These are phyloP conservation scores for Margaritifera margaritifera DNA, from an alignment of 2,888 invertebrate genomes.

Conservation along the genomic window DNA sequence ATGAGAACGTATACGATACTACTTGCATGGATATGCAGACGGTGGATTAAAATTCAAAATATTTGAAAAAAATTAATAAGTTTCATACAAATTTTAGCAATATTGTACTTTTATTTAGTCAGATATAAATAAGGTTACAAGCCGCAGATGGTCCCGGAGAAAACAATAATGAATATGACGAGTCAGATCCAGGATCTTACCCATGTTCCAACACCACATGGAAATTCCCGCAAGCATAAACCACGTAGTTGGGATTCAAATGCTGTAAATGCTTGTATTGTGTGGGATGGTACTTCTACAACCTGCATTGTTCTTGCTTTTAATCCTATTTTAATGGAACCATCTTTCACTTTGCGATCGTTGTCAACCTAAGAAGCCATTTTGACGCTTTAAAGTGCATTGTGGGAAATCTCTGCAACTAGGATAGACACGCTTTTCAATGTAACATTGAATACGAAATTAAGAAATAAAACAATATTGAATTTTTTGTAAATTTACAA, in stretches of 20 bases:
- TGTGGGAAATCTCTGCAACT: too few species aligned
- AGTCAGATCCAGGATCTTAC: conserved; percentile 33
- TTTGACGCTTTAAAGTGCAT: conserved; percentile 48
- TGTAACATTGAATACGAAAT: conserved; percentile 36
- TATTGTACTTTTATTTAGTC: too few species aligned
- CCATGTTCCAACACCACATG: conserved; percentile 69
- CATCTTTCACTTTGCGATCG: conserved; percentile 16
- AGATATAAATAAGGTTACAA: background rate
- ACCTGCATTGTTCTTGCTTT: conserved; percentile 27
- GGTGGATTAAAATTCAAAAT: too few species aligned
- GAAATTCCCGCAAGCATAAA: conserved; percentile 68
- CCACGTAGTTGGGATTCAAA: conserved; percentile 66
- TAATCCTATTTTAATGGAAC: conserved; percentile 2
- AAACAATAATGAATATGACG: background rate
- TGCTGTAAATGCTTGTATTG: conserved; percentile 57
- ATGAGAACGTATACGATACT: too few species aligned
- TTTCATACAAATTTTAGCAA: too few species aligned
- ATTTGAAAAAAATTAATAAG: too few species aligned
- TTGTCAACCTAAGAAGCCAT: conserved; percentile 52
- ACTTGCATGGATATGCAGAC: too few species aligned
- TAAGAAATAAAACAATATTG: conserved; percentile 5
- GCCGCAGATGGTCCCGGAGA: too few species aligned
- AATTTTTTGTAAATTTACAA: background rate
- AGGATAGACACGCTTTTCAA: too few species aligned
- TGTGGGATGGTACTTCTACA: conserved; percentile 18